phyloP scores from a whole-genome alignment of 2,888 invertebrate species.

The Erannis defoliaria region DNA sequence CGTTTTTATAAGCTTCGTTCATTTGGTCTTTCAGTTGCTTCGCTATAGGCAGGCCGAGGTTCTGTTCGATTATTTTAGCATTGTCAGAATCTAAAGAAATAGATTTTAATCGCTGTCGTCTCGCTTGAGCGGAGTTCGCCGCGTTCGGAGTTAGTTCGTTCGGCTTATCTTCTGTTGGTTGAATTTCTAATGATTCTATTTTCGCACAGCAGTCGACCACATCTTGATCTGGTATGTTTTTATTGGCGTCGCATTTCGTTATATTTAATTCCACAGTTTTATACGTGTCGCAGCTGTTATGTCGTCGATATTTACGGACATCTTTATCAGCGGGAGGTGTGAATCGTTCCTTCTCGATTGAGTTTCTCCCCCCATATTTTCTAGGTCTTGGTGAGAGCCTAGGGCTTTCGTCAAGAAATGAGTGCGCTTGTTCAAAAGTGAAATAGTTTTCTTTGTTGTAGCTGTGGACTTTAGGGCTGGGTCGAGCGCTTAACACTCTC shows the following conservation, averaged over 20 bases:
- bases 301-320: constrained; percentile 71
- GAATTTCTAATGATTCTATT: constrained; percentile 67
- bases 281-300: constrained; percentile 80
- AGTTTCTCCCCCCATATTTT: constrained; percentile 77
- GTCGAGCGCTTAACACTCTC: constrained; percentile 66
- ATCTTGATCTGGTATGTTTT: constrained; percentile 61
- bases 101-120: constrained; percentile 84
- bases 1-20: constrained; percentile 80
- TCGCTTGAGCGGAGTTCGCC: constrained; percentile 71
- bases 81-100: constrained; percentile 86
- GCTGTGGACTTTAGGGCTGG: constrained; percentile 78
- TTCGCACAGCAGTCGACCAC: constrained; percentile 79
- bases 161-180: constrained; percentile 62
- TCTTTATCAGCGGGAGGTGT: constrained; percentile 80
- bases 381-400: constrained; percentile 68
- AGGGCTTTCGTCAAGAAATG: constrained; percentile 59
- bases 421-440: constrained; percentile 67
- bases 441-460: constrained; percentile 82
- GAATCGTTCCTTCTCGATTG: constrained; percentile 75
- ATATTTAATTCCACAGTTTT: constrained; percentile 73
- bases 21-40: constrained; percentile 84
- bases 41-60: constrained; percentile 84
- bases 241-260: constrained; percentile 67
- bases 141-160: constrained; percentile 62
- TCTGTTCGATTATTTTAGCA: constrained; percentile 86